These are phyloP conservation scores for Drosophila parvula DNA, from an alignment of 1,140 invertebrate genomes.

Conservation along the genomic window DNA sequence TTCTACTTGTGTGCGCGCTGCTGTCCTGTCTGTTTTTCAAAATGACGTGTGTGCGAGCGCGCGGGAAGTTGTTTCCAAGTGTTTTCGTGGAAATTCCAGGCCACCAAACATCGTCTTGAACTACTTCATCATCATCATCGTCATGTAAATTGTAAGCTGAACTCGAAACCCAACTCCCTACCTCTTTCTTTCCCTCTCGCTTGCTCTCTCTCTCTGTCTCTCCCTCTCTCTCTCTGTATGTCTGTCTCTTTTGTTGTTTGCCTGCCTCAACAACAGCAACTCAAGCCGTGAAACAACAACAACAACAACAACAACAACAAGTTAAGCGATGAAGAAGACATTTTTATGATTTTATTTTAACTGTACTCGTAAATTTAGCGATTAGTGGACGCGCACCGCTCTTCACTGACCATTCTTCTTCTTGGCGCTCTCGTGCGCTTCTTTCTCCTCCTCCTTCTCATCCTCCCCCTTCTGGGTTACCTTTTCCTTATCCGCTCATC, in stretches of 20 bases:
- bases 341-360: conserved; percentile 79
- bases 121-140: conserved; percentile 45
- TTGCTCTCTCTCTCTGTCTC: not conserved
- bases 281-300: conserved; percentile 30
- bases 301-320: conserved; percentile 6
- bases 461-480: conserved; percentile 22
- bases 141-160: conserved; percentile 53
- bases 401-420: conserved; percentile 22
- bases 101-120: conserved; percentile 47
- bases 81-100: conserved; percentile 44
- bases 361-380: conserved; percentile 81
- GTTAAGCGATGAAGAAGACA: conserved; percentile 43
- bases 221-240: conserved; percentile 1
- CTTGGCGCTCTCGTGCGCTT: conserved; percentile 29
- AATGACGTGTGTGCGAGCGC: conserved; percentile 25
- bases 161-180: conserved; percentile 39
- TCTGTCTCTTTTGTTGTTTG: conserved; percentile 24
- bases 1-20: not conserved
- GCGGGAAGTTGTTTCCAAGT: conserved; percentile 49
- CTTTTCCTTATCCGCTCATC: conserved; percentile 11
- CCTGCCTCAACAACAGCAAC: conserved; percentile 51
- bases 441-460: conserved; percentile 11
- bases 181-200: conserved; percentile 7
- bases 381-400: conserved; percentile 61
- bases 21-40: conserved; percentile 12